Evolutionary conservation across 2,888 invertebrate species (phyloP).

Genomic region (Chymomyza fuscimana): DNA sequence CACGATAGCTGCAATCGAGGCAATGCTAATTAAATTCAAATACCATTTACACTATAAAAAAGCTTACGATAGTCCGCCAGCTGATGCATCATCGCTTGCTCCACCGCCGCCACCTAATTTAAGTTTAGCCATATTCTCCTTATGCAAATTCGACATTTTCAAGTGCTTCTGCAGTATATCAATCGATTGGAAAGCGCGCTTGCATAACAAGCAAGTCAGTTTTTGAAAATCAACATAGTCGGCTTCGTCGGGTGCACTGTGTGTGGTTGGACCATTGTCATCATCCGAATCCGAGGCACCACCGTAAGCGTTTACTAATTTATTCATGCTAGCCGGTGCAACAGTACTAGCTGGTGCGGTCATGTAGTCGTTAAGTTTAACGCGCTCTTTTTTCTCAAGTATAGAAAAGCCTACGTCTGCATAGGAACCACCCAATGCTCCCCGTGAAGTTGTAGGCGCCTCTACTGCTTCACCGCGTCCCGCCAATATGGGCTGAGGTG

Average conservation of each 20-base stretch:
- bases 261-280: slow-evolving; percentile 82
- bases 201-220: slow-evolving; percentile 95
- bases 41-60: background rate
- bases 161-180: slow-evolving; percentile 95
- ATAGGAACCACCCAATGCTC: slow-evolving; percentile 81
- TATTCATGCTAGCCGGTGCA: slow-evolving; percentile 69
- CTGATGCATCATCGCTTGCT: slow-evolving; percentile 30
- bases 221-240: slow-evolving; percentile 93
- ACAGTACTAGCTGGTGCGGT: slow-evolving; percentile 29
- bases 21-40: background rate
- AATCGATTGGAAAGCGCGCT: slow-evolving; percentile 93
- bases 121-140: slow-evolving; percentile 87
- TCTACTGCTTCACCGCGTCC: slow-evolving; percentile 53
- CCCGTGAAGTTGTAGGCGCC: slow-evolving; percentile 54
- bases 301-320: slow-evolving; percentile 87
- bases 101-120: slow-evolving; percentile 73
- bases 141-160: slow-evolving; percentile 95
- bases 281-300: slow-evolving; percentile 87
- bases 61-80: slow-evolving; percentile 54
- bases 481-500: slow-evolving; percentile 74
- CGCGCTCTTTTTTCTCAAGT: slow-evolving; percentile 86
- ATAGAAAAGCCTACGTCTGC: slow-evolving; percentile 97
- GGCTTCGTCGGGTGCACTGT: slow-evolving; percentile 82
- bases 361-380: slow-evolving; percentile 75
- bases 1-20: slow-evolving; percentile 84